Evolutionary conservation across 2,797 vertebrate genomes (phyloP).

Genomic region (Bradypodion ventrale): DNA sequence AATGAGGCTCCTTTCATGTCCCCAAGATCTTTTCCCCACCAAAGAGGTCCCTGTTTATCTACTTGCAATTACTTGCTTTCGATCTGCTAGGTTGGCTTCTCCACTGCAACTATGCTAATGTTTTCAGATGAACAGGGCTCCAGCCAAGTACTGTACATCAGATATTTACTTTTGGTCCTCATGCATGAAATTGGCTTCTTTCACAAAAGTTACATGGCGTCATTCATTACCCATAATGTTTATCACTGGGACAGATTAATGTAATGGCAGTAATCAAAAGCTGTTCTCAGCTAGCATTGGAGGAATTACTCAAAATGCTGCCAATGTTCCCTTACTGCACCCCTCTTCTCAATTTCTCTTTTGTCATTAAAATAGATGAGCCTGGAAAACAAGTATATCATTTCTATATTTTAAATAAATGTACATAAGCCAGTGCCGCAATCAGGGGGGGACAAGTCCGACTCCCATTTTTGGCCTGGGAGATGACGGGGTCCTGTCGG

Average conservation of each 20-base stretch:
- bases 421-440: neutral
- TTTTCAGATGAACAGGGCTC: too few species aligned
- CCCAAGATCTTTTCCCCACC: too few species aligned
- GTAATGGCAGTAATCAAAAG: constrained; percentile 45
- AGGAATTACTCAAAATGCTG: constrained; percentile 26
- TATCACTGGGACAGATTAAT: constrained; percentile 30
- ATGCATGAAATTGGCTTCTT: constrained; percentile 31
- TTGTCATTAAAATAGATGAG: constrained; percentile 29
- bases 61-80: too few species aligned
- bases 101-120: too few species aligned
- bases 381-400: neutral
- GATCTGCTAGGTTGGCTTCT: too few species aligned
- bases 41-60: too few species aligned
- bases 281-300: neutral
- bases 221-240: neutral
- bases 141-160: neutral
- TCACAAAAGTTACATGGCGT: neutral
- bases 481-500: too few species aligned
- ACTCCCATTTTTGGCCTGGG: too few species aligned
- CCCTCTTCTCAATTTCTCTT: constrained; percentile 24
- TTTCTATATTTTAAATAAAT: neutral
- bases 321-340: constrained; percentile 34
- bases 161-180: neutral
- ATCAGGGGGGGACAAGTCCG: too few species aligned
- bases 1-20: too few species aligned